phyloP scores from a whole-genome alignment of 2,113 vertebrate species.

The Gopherus flavomarginatus region DNA sequence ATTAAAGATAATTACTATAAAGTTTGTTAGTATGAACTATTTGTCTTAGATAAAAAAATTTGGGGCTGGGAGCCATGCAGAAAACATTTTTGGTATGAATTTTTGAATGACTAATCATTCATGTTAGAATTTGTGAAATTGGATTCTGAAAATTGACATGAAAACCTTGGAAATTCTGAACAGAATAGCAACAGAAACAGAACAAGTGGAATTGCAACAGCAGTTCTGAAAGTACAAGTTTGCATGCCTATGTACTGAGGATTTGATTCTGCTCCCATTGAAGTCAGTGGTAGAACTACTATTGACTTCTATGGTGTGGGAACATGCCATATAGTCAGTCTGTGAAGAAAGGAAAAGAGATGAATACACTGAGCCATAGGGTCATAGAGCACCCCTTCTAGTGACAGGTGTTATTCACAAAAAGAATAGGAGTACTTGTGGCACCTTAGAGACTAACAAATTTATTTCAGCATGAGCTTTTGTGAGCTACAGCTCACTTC shows the following conservation, averaged over 20 bases:
- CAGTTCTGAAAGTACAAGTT: not conserved
- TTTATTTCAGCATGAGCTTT: no score
- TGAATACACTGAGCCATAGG: not conserved
- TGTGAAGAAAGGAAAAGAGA: not conserved
- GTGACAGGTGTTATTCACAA: not conserved
- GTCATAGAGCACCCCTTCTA: not conserved
- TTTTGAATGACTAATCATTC: no score
- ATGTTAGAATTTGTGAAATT: no score
- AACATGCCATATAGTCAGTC: not conserved
- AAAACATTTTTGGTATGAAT: not conserved
- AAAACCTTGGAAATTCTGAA: not conserved
- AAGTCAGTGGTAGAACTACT: not conserved
- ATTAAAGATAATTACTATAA: not conserved
- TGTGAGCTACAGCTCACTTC: no score
- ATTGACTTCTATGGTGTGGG: not conserved
- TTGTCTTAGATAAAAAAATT: accelerated
- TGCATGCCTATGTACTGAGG: not conserved
- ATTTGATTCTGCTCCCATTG: not conserved
- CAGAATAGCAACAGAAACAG: not conserved
- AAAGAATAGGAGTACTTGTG: no score
- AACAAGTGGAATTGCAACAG: not conserved
- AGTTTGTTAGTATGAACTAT: no score
- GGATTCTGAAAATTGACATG: no score
- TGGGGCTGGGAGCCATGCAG: accelerated
- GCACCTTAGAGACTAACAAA: no score